Base-by-base conservation (phyloP, 2,113 vertebrate species). In the Albula glossodonta region DNA sequence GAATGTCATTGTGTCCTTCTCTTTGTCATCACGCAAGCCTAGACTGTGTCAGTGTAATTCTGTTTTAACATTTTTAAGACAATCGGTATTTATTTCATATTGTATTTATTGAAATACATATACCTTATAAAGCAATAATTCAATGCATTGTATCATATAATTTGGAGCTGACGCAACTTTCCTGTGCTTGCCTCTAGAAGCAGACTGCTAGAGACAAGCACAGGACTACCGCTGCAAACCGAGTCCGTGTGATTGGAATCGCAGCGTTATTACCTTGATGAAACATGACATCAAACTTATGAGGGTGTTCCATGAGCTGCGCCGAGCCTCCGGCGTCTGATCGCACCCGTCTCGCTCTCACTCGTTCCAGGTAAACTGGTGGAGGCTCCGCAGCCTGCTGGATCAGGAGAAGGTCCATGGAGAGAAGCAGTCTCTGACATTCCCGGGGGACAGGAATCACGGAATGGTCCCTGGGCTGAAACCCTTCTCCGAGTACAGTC, bases 401-500 rank as follows among this genome's bases (percentile, higher is more conserved):
- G 95, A 97, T 88, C 94, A 94, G 0, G 97, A 95, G 90, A 95
- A 94, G 52, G 95, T 92, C 81, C 96, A 96, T 74, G 94, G 95
- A 70, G 95, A 97, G 81, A 97, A 96, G 83, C 95, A 96, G 17
- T 91, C 93, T 0, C 92, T 98, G 17, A 93, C 89, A 0, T 95
- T 99, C 91, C 92, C 96, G 0, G 98, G 96, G 81, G 96, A 97
- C 83, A 95, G 94, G 31, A 95, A 85, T 31, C 94, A 93, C 0
- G 96, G 95, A n/a, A 92, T 96, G 87, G 93, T 99, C 56, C 95
- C 97, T 0, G 96, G 96, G 0, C 94, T 99, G 0, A 96, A 93
- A 2, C 96, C 97, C 9, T 99, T 97, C 92, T 98, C 97, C 17
- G 97, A 98, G 94, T 99, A 98, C 93, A 95, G 78, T 88, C 92